phyloP scores from a whole-genome alignment of 2,113 vertebrate genomes.

The Protobothrops flavoviridis region DNA sequence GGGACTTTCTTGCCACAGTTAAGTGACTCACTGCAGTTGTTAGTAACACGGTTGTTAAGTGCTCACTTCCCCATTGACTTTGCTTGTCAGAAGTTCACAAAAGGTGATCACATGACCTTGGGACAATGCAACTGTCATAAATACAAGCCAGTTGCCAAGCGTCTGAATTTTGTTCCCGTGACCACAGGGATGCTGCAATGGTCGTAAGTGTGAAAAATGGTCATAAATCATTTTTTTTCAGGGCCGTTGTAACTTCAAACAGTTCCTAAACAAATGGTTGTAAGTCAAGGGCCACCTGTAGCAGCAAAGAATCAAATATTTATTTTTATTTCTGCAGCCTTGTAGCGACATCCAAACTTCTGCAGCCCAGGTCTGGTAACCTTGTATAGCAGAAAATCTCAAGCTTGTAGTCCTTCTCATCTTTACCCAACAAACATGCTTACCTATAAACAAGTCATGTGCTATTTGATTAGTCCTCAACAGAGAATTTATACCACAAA shows the following conservation, averaged over 20 bases:
- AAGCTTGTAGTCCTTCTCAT: not conserved
- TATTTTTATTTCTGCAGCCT: not conserved
- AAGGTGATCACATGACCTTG: not conserved
- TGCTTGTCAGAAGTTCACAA: not conserved
- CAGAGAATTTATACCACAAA: not conserved
- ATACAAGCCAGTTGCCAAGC: not conserved
- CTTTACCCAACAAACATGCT: not conserved
- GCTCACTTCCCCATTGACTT: not conserved
- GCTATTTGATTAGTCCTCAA: not conserved
- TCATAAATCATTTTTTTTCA: not conserved
- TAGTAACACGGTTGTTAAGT: not conserved
- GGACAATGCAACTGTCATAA: not conserved
- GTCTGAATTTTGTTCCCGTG: not conserved
- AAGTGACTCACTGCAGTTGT: not conserved
- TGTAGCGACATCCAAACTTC: not conserved
- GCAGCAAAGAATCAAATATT: not conserved
- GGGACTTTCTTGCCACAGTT: not conserved
- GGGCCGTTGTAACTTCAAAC: not conserved
- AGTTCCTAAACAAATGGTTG: not conserved
- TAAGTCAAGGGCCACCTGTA: not conserved
- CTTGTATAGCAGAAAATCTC: not conserved
- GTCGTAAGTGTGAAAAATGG: not conserved
- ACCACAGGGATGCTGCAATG: not conserved
- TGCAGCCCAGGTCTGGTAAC: not conserved
- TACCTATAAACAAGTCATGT: not conserved